Evolutionary conservation across 2,888 invertebrate genomes (phyloP).

Genomic region (Alviniconcha strummeri): DNA sequence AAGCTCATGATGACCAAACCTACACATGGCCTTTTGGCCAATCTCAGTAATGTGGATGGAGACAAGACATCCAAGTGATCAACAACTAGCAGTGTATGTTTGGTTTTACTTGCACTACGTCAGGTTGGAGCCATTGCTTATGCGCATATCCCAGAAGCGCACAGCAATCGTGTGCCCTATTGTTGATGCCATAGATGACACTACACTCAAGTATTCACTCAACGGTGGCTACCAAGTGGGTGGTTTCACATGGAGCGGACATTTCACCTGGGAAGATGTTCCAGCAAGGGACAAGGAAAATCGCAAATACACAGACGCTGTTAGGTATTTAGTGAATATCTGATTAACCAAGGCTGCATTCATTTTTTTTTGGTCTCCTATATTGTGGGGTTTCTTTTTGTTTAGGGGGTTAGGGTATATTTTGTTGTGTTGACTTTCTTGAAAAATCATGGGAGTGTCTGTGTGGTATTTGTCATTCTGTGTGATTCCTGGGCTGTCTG

Average conservation of each 20-base stretch:
- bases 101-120: too few species aligned
- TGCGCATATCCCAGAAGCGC: constrained; percentile 85
- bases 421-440: too few species aligned
- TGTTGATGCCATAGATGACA: constrained; percentile 92
- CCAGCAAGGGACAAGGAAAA: constrained; percentile 47
- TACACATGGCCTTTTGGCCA: not conserved
- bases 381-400: not conserved
- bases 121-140: constrained; percentile 88
- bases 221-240: constrained; percentile 63
- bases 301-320: constrained; percentile 59
- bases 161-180: constrained; percentile 91
- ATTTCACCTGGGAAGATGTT: constrained; percentile 85
- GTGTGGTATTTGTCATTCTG: too few species aligned
- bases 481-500: too few species aligned
- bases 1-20: constrained; percentile 11
- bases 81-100: too few species aligned
- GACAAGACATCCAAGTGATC: too few species aligned
- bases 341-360: too few species aligned
- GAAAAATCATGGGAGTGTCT: too few species aligned
- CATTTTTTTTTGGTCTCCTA: not conserved
- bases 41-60: too few species aligned
- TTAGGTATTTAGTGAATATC: constrained; percentile 50
- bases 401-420: too few species aligned
- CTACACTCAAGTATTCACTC: constrained; percentile 76
- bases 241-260: constrained; percentile 79